Evolutionary conservation across 30 jellyfish, hydroid and myxozoan genomes (phyloP), one percentile per base, ranked within the genome.

Genomic region (Aurelia aurita): DNA sequence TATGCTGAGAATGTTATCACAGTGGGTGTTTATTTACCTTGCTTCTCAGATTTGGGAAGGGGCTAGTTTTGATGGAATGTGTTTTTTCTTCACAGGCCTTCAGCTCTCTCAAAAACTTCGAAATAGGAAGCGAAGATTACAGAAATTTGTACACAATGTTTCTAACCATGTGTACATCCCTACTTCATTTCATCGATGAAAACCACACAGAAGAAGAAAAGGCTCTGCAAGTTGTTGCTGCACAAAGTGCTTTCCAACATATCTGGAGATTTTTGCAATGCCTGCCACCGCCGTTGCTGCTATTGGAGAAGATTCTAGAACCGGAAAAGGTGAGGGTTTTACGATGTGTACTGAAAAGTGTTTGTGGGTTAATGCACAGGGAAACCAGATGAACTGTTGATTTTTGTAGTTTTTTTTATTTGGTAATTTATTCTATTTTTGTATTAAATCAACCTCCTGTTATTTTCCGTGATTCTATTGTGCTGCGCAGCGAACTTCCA

Each of bases 211-310:
- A 72, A 29, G 87, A 73, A 19, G 90, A 85, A n/a, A 89, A 79
- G 35, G 27, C 77, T 53, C 73, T 78, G 5, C 93, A 90, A 65
- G 85, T 49, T 3, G 64, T 84, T 14, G 96, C 87, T 15, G 85
- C 92, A 11, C 91, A 96, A 66, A 84, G 91, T 29, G 67, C 85
- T 16, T 90, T 83, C 58, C 84, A 73, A 22, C 92, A 82, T 65
- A 80, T 84, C 55, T 90, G 97, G 97, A 66, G 28, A 18, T 70
- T 85, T 80, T 68, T 85, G 67, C 85, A n/a, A 51, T 31, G 60
- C 43, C 45, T 90, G 69, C 96, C 97, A 2, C 80, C 88, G n/a
- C 96, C 97, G 11, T 57, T 79, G 1, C 46, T 69, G 20, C 65
- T 73, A 26, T 69, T 81, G 25, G 58, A 57, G 31, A 76, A 79